phyloP scores from a whole-genome alignment of 2,888 invertebrate genomes.

The Tachina lurida region DNA sequence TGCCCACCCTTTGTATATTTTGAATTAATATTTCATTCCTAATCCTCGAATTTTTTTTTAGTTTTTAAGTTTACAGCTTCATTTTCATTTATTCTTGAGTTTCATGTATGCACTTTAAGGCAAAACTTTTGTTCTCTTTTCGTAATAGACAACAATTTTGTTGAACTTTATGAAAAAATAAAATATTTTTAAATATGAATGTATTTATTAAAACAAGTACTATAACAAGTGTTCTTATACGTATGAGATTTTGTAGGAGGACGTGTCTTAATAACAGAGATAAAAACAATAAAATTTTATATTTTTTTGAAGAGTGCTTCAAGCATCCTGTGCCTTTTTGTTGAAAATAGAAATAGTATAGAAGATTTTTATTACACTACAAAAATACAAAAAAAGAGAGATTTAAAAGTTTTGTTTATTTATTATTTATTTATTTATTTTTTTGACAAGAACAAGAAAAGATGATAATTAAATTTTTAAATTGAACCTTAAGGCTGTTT shows the following conservation, averaged over 20 bases:
- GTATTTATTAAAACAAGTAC: slow-evolving; percentile 29
- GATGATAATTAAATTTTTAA: background rate
- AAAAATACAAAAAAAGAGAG: slow-evolving; percentile 8
- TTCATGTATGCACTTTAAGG: too few species aligned
- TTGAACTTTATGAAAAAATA: background rate
- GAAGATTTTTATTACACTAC: background rate
- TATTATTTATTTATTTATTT: too few species aligned
- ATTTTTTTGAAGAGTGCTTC: slow-evolving; percentile 18
- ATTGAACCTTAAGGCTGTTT: background rate
- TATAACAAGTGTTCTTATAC: background rate
- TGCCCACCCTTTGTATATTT: too few species aligned
- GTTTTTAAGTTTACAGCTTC: too few species aligned
- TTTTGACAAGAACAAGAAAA: too few species aligned
- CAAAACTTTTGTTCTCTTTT: too few species aligned
- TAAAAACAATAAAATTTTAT: slow-evolving; percentile 33
- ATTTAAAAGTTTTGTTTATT: background rate
- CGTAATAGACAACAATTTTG: too few species aligned
- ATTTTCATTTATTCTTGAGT: too few species aligned
- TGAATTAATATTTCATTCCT: too few species aligned
- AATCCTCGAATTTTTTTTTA: too few species aligned
- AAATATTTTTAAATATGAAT: background rate
- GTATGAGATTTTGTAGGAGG: background rate
- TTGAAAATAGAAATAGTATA: background rate
- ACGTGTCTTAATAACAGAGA: slow-evolving; percentile 6
- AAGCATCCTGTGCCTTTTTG: slow-evolving; percentile 18